These are phyloP conservation scores for Rhimphoctona megacephalus DNA, from an alignment of 2,888 invertebrate genomes.

Conservation along the genomic window DNA sequence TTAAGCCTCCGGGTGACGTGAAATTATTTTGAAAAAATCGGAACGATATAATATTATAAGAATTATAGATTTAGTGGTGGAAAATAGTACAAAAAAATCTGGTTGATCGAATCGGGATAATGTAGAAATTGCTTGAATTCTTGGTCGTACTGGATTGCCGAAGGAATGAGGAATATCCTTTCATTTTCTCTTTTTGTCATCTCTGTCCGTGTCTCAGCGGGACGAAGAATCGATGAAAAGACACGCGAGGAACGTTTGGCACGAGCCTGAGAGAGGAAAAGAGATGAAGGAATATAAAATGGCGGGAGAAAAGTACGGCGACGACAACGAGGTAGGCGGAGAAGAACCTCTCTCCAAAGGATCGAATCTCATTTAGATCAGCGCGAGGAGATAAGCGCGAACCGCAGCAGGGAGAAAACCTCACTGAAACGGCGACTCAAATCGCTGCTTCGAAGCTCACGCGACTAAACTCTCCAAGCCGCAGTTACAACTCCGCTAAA, in stretches of 20 bases:
- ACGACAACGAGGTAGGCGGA: slow-evolving; percentile 41
- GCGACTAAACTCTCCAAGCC: slow-evolving; percentile 59
- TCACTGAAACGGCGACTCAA: slow-evolving; percentile 8
- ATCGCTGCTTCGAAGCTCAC: slow-evolving; percentile 63
- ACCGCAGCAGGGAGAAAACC: slow-evolving; percentile 51
- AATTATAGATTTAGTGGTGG: not conserved
- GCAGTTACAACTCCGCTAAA: slow-evolving; percentile 49
- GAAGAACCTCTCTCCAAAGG: slow-evolving; percentile 66
- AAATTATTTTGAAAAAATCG: not conserved
- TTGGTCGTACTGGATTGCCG: slow-evolving; percentile 19
- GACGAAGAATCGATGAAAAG: slow-evolving; percentile 44
- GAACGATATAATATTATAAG: not conserved
- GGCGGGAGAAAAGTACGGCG: slow-evolving; percentile 32
- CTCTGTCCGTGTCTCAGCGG: not conserved
- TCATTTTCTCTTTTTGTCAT: slow-evolving; percentile 5
- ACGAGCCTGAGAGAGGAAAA: slow-evolving; percentile 52
- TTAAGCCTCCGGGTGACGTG: not conserved
- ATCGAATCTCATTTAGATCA: slow-evolving; percentile 81
- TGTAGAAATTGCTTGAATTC: slow-evolving; percentile 45
- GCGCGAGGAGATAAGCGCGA: slow-evolving; percentile 74
- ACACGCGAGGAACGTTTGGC: slow-evolving; percentile 67
- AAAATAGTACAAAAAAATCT: slow-evolving; percentile 17
- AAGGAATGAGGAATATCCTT: slow-evolving; percentile 10
- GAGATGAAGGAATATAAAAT: slow-evolving; percentile 25
- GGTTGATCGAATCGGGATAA: slow-evolving; percentile 49